phyloP scores from a whole-genome alignment of 2,888 invertebrate genomes.

The Netelia inedita region DNA sequence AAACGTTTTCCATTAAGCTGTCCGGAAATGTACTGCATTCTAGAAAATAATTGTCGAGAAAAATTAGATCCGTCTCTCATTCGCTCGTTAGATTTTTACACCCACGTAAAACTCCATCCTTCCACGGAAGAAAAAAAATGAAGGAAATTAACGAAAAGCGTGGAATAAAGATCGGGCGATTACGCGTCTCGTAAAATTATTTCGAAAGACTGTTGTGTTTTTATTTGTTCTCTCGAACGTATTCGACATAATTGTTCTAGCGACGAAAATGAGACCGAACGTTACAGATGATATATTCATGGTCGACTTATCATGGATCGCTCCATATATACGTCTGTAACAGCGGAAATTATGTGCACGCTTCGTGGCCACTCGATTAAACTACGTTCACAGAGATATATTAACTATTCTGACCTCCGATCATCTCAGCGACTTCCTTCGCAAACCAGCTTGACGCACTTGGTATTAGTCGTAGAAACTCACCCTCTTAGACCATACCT shows the following conservation, averaged over 20 bases:
- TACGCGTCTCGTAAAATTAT: too few species aligned
- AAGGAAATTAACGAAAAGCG: too few species aligned
- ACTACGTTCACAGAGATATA: slow-evolving; percentile 46
- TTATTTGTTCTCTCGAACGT: too few species aligned
- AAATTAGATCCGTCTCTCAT: too few species aligned
- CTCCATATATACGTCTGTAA: slow-evolving; percentile 10
- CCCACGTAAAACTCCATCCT: too few species aligned
- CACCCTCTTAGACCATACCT: neutral
- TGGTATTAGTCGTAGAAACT: slow-evolving; percentile 15
- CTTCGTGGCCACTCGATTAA: slow-evolving; percentile 64
- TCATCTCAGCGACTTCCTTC: slow-evolving; percentile 6
- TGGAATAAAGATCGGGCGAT: too few species aligned
- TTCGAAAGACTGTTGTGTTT: too few species aligned
- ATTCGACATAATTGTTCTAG: too few species aligned
- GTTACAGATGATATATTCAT: neutral
- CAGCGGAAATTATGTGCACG: slow-evolving; percentile 59
- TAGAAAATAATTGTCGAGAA: too few species aligned
- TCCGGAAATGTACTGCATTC: too few species aligned
- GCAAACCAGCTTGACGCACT: neutral
- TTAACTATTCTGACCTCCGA: slow-evolving; percentile 41
- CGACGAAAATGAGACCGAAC: neutral
- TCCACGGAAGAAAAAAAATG: too few species aligned
- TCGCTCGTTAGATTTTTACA: too few species aligned
- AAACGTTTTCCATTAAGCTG: neutral
- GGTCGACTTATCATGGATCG: neutral